These are phyloP conservation scores for Melipona beecheii DNA, from an alignment of 2,888 invertebrate species.

Conservation along the genomic window DNA sequence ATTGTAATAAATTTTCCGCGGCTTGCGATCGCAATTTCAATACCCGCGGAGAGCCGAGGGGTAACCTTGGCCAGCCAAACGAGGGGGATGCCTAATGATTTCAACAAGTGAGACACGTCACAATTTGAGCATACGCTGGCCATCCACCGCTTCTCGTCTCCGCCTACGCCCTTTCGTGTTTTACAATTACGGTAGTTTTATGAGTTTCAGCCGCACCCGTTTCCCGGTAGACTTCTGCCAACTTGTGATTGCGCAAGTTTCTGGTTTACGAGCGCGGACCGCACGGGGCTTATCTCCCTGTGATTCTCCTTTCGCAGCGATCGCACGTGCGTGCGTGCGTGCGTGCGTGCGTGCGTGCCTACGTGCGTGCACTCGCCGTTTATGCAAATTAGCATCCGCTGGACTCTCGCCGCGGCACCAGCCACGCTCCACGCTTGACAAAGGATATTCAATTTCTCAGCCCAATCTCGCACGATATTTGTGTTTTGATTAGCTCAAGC, in stretches of 20 bases:
- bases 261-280: constrained; percentile 79
- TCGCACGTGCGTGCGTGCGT: constrained; percentile 40
- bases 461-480: too few species aligned
- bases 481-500: too few species aligned
- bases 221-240: constrained; percentile 77
- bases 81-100: constrained; percentile 57
- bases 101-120: constrained; percentile 77
- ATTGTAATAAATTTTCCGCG: too few species aligned
- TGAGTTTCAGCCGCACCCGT: constrained; percentile 77
- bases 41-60: background rate
- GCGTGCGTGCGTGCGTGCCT: constrained; percentile 44
- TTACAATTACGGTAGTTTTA: constrained; percentile 82
- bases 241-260: constrained; percentile 82
- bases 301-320: constrained; percentile 73
- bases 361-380: constrained; percentile 37
- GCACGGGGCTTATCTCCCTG: constrained; percentile 71
- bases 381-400: constrained; percentile 31
- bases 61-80: background rate
- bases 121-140: constrained; percentile 65
- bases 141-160: constrained; percentile 56
- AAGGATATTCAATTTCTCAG: background rate
- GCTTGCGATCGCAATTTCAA: background rate
- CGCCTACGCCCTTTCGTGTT: constrained; percentile 75
- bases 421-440: background rate
- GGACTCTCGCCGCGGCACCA: background rate